Conservation (phyloP, 2,113 vertebrate species). For the Clinocottus analis region DNA sequence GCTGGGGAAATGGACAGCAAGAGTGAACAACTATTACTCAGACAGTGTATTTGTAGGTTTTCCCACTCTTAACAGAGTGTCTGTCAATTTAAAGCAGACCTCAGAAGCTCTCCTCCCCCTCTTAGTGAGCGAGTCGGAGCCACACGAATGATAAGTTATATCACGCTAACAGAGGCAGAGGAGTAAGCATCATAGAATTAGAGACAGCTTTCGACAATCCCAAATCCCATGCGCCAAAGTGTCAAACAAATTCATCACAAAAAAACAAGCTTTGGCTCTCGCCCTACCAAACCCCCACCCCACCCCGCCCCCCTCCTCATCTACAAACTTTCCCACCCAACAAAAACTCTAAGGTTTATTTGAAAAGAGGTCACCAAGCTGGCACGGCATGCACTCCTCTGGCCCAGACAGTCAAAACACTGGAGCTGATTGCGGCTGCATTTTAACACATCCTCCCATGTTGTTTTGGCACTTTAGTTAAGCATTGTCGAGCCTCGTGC, state of each 20-base stretch:
- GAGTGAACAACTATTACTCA: conserved; percentile 12
- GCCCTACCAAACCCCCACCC: conserved; percentile 33
- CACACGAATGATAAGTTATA: conserved; percentile 5
- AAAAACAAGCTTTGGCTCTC: conserved; percentile 48
- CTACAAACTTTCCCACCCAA: conserved; percentile 55
- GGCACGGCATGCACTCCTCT: conserved; percentile 47
- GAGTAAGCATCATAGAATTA: neutral
- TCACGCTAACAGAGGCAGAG: neutral
- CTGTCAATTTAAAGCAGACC: neutral
- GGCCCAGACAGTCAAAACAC: conserved; percentile 36
- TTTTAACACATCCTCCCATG: conserved; percentile 54
- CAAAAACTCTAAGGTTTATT: conserved; percentile 41
- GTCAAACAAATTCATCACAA: conserved; percentile 36
- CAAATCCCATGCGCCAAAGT: conserved; percentile 19
- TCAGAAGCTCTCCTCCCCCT: neutral
- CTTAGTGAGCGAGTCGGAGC: neutral
- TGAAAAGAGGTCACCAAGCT: conserved; percentile 46
- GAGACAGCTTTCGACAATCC: neutral
- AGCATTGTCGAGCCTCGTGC: conserved; percentile 43
- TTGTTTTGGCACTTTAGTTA: conserved; percentile 58
- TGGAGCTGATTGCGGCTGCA: conserved; percentile 35
- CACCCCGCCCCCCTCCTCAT: neutral
- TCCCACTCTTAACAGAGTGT: neutral
- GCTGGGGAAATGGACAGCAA: conserved; percentile 17
- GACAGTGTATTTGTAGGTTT: neutral